phyloP scores from a whole-genome alignment of 2,797 vertebrate species.

The Bradypodion pumilum region DNA sequence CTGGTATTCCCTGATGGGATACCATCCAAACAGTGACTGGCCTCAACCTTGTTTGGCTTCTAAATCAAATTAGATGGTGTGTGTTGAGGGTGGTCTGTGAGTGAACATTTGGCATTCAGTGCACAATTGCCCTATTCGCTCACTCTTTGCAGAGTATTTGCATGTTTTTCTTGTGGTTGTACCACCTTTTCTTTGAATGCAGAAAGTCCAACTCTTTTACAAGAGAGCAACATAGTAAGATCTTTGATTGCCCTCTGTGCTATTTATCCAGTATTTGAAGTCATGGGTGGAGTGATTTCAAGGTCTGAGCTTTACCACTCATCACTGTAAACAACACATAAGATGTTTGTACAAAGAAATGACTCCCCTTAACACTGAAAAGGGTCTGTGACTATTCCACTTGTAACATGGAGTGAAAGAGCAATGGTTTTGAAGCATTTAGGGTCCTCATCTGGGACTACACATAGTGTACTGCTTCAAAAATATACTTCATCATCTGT shows the following conservation, averaged over 20 bases:
- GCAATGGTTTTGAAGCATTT: not conserved
- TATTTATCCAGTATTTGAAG: not conserved
- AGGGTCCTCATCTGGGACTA: not conserved
- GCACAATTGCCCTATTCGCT: not conserved
- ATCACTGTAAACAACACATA: not conserved
- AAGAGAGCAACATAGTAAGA: not conserved
- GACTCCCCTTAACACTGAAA: not conserved
- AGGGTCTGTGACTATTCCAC: not conserved
- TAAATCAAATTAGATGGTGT: too few species aligned
- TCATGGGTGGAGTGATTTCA: not conserved
- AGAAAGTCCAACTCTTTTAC: not conserved
- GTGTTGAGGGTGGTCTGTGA: too few species aligned
- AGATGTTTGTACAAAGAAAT: not conserved
- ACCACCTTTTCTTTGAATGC: not conserved
- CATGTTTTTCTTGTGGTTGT: not conserved
- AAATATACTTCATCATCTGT: not conserved
- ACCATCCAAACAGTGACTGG: too few species aligned
- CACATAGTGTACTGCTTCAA: not conserved
- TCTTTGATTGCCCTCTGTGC: not conserved
- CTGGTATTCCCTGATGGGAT: too few species aligned
- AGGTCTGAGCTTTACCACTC: not conserved
- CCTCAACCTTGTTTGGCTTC: too few species aligned
- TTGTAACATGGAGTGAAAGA: not conserved
- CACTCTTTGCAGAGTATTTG: not conserved
- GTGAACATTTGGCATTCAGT: too few species aligned